Evolutionary conservation across 2,797 vertebrate species (phyloP).

Genomic region (Cossypha polioptera): DNA sequence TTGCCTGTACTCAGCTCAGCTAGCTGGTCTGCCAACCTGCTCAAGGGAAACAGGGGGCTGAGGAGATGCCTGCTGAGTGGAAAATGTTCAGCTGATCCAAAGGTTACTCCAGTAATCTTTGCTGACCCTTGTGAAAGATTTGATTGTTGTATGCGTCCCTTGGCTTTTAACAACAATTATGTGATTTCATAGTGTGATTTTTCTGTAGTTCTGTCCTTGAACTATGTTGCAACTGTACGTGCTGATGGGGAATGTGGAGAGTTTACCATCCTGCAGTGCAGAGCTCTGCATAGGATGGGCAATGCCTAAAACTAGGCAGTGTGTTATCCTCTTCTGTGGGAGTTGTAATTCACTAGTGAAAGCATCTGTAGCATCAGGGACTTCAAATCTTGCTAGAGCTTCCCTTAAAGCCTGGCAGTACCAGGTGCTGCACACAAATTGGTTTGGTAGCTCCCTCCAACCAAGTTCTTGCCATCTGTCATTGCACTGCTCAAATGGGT

Average conservation of each 20-base stretch:
- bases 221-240: not conserved
- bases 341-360: not conserved
- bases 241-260: not conserved
- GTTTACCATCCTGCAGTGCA: not conserved
- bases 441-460: slow-evolving; percentile 52
- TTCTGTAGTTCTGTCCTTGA: not conserved
- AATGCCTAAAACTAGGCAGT: not conserved
- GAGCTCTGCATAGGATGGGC: not conserved
- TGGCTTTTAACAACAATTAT: not conserved
- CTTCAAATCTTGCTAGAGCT: not conserved
- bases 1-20: not conserved
- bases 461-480: slow-evolving; percentile 57
- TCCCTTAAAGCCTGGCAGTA: not conserved
- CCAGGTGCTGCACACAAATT: slow-evolving; percentile 44
- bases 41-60: not conserved
- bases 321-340: not conserved
- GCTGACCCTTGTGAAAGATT: not conserved
- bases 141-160: rapidly evolving
- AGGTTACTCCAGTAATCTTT: not conserved
- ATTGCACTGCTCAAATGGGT: slow-evolving; percentile 18
- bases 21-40: not conserved
- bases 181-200: not conserved
- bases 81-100: not conserved
- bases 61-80: not conserved
- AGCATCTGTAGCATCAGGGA: not conserved